Evolutionary conservation across 2,888 invertebrate species (phyloP), one percentile per base, ranked within the genome.

Genomic region (Parnassius orleans): DNA sequence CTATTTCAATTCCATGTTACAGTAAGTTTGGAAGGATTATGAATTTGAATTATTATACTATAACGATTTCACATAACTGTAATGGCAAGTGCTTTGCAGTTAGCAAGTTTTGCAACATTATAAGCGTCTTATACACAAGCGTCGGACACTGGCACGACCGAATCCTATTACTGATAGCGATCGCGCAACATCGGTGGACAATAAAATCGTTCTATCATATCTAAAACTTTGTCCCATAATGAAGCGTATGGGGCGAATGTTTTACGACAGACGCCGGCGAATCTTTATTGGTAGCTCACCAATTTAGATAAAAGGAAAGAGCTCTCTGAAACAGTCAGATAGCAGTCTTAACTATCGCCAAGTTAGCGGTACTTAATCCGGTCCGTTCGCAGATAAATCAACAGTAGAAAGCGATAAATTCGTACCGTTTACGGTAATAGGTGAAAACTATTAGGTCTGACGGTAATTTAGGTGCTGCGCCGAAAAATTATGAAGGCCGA

Each of bases 261-360:
- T 91, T 91, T 91, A 91, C 91, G 91, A 91, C 89, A 85, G 86
- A 82, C 84, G 87, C 85, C 87, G 86, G 80, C 84, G 88, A 81
- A 90, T 91, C 90, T 91, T 91, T 90, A 91, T 91, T 90, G 90
- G 90, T 87, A 86, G 85, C 86, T 83, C 84, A 90, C 91, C 90
- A 91, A 91, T 91, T 91, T 91, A 91, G 91, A 91, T 91, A 91
- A 91, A 91, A 91, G 91, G 90, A 89, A 88, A 88, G 90, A 87
- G 88, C 88, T 89, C 84, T 83, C 87, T 86, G 89, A 84, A 88
- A 90, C 87, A 88, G 33, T 88, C 87, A 87, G 82, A 89, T 90
- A 90, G 87, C 81, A 85, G 87, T 87, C 90, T 90, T 91, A 91
- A 91, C 91, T 91, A 91, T 91, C 87, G 89, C 87, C 89, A 90